A percentile compares a stretch with the other conserved stretches of the same genome.
These are phyloP conservation scores for Marisa cornuarietis DNA, from an alignment of 1,140 invertebrate genomes.

Conservation along the genomic window DNA sequence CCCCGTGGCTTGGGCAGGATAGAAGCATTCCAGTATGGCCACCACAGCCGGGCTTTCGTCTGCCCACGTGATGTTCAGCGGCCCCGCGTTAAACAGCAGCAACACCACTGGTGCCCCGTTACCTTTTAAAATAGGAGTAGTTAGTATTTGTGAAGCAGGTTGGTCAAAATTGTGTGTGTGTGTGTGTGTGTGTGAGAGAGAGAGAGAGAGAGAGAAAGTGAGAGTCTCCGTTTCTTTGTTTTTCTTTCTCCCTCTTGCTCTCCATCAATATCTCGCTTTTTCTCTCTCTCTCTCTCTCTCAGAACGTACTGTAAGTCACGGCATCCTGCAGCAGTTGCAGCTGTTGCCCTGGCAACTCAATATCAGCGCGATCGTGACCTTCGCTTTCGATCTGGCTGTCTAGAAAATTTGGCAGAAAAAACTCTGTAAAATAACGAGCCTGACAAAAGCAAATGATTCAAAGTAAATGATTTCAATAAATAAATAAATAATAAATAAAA, in stretches of 20 bases:
- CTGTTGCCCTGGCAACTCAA: conserved; percentile 53
- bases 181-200: too few species aligned
- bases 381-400: conserved; percentile 48
- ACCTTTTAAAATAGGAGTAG: too few species aligned
- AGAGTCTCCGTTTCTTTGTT: neutral
- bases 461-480: too few species aligned
- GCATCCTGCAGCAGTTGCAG: conserved; percentile 45
- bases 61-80: conserved; percentile 53
- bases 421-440: too few species aligned
- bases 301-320: conserved; percentile 25
- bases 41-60: conserved; percentile 32
- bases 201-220: neutral
- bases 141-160: too few species aligned
- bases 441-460: too few species aligned
- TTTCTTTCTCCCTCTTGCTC: neutral
- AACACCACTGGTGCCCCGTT: conserved; percentile 38
- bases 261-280: conserved; percentile 15
- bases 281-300: conserved; percentile 54
- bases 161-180: too few species aligned
- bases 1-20: conserved; percentile 58
- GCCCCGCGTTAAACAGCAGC: conserved; percentile 55
- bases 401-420: conserved; percentile 12
- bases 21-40: conserved; percentile 58
- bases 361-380: conserved; percentile 44
- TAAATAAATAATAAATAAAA: too few species aligned